Base-by-base conservation (phyloP, 2,888 invertebrate species). In the Acleris holmiana region DNA sequence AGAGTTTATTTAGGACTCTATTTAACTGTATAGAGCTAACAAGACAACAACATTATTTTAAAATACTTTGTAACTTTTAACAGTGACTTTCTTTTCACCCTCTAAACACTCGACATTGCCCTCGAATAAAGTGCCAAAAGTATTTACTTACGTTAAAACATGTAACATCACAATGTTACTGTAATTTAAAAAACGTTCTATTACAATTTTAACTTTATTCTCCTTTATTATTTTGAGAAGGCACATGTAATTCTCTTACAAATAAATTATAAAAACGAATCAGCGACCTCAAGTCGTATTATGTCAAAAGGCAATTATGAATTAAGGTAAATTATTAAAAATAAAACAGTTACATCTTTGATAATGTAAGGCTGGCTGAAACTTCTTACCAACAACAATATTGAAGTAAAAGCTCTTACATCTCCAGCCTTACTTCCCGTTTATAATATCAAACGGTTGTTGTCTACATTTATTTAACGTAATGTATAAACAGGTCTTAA, bases 181-280 rank as follows among this genome's bases (percentile, higher is more conserved):
- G 86, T 86, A 80, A 82, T 83, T 79, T 48, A 53, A 80, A 87
- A 86, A 88, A 85, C 77, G 78, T 81, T 80, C 77, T 78, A 82
- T 86, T 83, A 86, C 80, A 83, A 78, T 84, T 29, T 84, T 84
- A 80, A 69, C 58, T 75, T 77, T 82, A 82, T 74, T 76, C 78
- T 78, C 82, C 76, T 82, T 78, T 80, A 85, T 84, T 83, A 87
- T 81, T 85, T 85, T 91, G 88, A 88, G 89, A 92, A 92, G 92
- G 92, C 92, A 92, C 92, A 91, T 92, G 91, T 88, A 91, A 89
- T 83, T 85, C 86, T 83, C 87, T 89, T 91, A 90, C 75, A 83
- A 89, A 89, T 79, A 87, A 89, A 91, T 83, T 77, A 87, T 79
- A 74, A 77, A 35, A 77, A 78, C 74, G 66, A 76, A 76, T 68